These are phyloP conservation scores for Stictonetta naevosa DNA, from an alignment of 2,113 vertebrate genomes.

Conservation along the genomic window DNA sequence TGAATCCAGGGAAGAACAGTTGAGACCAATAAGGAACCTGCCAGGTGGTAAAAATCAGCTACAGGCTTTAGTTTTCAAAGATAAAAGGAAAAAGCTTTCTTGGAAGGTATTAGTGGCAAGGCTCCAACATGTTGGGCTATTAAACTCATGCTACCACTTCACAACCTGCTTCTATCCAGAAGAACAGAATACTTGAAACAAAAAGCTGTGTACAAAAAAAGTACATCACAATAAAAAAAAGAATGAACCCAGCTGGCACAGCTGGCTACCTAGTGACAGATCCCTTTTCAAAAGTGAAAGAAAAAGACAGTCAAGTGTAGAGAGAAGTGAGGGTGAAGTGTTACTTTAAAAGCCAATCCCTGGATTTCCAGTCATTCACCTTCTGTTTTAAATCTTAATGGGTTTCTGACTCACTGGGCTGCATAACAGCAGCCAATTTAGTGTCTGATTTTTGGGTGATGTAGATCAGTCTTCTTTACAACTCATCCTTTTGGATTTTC, in stretches of 20 bases:
- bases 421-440: conserved; percentile 56
- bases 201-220: conserved; percentile 72
- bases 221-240: conserved; percentile 66
- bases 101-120: conserved; percentile 57
- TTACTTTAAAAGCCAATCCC: conserved; percentile 70
- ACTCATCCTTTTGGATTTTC: conserved; percentile 86
- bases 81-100: not conserved
- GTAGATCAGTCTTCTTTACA: conserved; percentile 77
- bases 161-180: conserved; percentile 53
- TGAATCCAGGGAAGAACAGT: conserved; percentile 9
- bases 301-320: conserved; percentile 26
- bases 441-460: conserved; percentile 61
- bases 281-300: conserved; percentile 65
- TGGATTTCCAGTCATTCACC: conserved; percentile 65
- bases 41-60: conserved; percentile 37
- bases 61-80: conserved; percentile 2
- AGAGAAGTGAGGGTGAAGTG: conserved; percentile 43
- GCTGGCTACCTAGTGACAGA: conserved; percentile 57
- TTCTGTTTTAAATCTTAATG: conserved; percentile 60
- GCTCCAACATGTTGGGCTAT: not conserved
- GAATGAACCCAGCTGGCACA: conserved; percentile 24
- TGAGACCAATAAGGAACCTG: not conserved
- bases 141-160: conserved; percentile 9
- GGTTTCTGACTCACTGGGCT: conserved; percentile 59
- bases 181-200: conserved; percentile 47